A percentile compares a stretch with the other conserved stretches of the same genome.
phyloP scores from a whole-genome alignment of 1,140 invertebrate genomes.

The Homalodisca vitripennis region DNA sequence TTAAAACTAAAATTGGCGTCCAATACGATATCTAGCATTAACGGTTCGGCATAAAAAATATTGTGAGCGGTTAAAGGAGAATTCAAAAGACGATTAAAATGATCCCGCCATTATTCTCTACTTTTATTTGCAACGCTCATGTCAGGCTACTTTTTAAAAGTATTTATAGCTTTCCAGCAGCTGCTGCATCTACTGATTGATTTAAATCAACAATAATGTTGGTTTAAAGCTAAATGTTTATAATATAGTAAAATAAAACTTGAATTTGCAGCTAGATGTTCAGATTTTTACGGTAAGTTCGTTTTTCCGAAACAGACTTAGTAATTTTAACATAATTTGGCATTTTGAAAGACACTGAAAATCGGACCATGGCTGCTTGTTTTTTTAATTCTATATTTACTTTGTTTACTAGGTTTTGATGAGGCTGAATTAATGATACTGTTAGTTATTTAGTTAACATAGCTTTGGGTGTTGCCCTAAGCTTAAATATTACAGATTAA shows the following conservation, averaged over 20 bases:
- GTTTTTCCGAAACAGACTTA: neutral
- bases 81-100: too few species aligned
- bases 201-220: neutral
- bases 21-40: neutral
- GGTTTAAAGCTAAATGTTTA: neutral
- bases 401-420: too few species aligned
- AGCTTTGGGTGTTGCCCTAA: neutral
- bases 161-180: neutral
- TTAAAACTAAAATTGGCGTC: neutral
- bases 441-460: neutral
- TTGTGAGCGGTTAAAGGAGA: neutral
- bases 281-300: neutral
- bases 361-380: neutral
- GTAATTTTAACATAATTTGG: neutral
- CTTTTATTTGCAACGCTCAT: neutral
- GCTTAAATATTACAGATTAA: neutral
- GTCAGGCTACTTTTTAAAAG: neutral
- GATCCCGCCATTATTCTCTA: neutral
- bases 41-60: neutral
- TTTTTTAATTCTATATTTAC: neutral
- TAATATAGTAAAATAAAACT: neutral
- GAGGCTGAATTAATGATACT: neutral
- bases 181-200: neutral
- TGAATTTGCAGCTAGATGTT: neutral
- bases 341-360: neutral